Conservation (phyloP, 2,888 invertebrate species). For the Diarsia brunnea region DNA sequence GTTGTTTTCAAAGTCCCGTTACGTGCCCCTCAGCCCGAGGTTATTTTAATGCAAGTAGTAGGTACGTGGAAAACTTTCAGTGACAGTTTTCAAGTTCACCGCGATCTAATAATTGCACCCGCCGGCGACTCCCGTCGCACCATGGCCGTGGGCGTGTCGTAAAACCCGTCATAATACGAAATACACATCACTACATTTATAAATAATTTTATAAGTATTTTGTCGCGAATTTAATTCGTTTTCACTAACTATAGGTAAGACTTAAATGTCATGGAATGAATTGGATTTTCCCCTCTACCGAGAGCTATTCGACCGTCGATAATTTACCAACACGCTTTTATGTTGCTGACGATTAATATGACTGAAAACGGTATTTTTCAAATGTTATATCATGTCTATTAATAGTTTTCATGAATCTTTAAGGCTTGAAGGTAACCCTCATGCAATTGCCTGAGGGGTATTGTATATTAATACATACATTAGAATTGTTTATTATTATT, state of each 20-base stretch:
- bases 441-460: background rate
- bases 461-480: no score
- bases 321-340: background rate
- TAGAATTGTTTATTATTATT: no score
- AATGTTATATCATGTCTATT: constrained; percentile 45
- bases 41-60: constrained; percentile 2
- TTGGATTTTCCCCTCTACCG: background rate
- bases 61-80: constrained; percentile 10
- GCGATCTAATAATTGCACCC: constrained; percentile 38
- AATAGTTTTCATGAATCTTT: constrained; percentile 16
- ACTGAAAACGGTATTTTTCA: constrained; percentile 24
- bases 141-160: constrained; percentile 56
- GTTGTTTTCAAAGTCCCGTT: background rate
- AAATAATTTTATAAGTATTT: constrained; percentile 34
- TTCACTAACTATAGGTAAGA: background rate
- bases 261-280: background rate
- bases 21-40: background rate
- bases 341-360: background rate
- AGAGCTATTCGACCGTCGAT: background rate
- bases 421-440: background rate
- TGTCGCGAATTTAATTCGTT: constrained; percentile 23
- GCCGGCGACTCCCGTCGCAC: constrained; percentile 8
- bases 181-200: constrained; percentile 43
- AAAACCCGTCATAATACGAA: constrained; percentile 41
- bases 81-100: constrained; percentile 26